Evolutionary conservation across 1,140 invertebrate genomes (phyloP).

Genomic region (Cydia amplana): DNA sequence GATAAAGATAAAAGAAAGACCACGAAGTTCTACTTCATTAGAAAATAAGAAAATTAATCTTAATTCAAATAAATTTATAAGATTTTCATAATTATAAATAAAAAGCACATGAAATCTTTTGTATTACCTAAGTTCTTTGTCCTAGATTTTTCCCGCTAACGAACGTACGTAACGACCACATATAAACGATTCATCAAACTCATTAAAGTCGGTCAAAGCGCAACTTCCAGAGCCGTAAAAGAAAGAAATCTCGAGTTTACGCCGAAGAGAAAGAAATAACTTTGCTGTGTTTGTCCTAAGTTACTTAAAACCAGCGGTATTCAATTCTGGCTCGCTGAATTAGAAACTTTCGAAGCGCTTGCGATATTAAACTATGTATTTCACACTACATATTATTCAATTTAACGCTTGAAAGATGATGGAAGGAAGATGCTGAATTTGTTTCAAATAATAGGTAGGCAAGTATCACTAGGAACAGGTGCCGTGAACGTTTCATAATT

Average conservation of each 20-base stretch:
- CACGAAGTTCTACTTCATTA: no score
- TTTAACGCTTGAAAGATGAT: no score
- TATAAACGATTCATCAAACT: slow-evolving; percentile 47
- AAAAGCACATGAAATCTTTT: not conserved
- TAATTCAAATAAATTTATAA: not conserved
- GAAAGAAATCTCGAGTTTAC: slow-evolving; percentile 48
- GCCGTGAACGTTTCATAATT: no score
- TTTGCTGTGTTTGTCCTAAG: slow-evolving; percentile 19
- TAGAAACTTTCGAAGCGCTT: no score
- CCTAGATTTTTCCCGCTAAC: not conserved
- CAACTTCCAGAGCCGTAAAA: slow-evolving; percentile 45
- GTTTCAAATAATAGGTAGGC: no score
- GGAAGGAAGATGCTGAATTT: no score
- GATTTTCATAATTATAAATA: no score
- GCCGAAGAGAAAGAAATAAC: slow-evolving; percentile 45
- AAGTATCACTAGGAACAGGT: no score
- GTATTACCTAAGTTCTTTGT: not conserved
- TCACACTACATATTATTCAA: no score
- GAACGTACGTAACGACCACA: slow-evolving; percentile 22
- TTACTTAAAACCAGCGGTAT: slow-evolving; percentile 15
- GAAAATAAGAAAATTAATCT: no score
- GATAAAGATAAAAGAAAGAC: no score
- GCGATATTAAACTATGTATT: no score
- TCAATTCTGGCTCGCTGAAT: not conserved
- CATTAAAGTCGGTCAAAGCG: slow-evolving; percentile 44